Conservation (phyloP, 1,140 invertebrate species). For the Aphaenogaster floridana region DNA sequence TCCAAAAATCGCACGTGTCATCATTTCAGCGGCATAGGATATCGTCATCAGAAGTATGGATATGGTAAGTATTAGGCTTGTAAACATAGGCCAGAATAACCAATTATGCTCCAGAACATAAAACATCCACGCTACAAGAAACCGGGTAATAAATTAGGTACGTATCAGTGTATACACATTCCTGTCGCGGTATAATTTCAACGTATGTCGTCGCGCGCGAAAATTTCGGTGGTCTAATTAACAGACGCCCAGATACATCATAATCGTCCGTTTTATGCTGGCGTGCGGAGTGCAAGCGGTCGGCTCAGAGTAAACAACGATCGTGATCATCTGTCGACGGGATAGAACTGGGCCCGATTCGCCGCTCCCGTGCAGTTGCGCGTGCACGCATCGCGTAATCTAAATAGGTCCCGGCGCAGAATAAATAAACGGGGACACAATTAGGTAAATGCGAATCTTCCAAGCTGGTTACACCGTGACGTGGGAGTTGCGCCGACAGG, state of each 20-base stretch:
- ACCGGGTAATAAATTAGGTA: background rate
- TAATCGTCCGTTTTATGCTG: constrained; percentile 22
- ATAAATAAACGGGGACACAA: constrained; percentile 85
- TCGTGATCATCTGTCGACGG: constrained; percentile 65
- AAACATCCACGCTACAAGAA: constrained; percentile 21
- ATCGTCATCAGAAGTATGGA: constrained; percentile 84
- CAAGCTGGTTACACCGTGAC: constrained; percentile 80
- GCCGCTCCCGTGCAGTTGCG: constrained; percentile 51
- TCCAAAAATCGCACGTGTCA: constrained; percentile 88
- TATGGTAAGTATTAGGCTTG: constrained; percentile 85
- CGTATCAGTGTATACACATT: too few species aligned
- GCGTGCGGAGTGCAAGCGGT: background rate
- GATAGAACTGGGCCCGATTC: constrained; percentile 38
- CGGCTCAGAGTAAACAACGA: constrained; percentile 33
- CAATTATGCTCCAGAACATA: constrained; percentile 85
- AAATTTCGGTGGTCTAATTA: constrained; percentile 22
- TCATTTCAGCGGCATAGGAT: background rate
- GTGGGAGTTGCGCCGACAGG: constrained; percentile 69
- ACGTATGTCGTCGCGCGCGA: background rate
- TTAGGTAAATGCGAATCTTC: constrained; percentile 85
- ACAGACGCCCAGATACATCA: background rate
- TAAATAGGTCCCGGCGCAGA: constrained; percentile 82
- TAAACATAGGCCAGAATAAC: constrained; percentile 90
- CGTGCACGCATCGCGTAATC: constrained; percentile 75
- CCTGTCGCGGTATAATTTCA: background rate